Conservation (phyloP, 2,888 invertebrate genomes). For the Uropetala carovei region DNA sequence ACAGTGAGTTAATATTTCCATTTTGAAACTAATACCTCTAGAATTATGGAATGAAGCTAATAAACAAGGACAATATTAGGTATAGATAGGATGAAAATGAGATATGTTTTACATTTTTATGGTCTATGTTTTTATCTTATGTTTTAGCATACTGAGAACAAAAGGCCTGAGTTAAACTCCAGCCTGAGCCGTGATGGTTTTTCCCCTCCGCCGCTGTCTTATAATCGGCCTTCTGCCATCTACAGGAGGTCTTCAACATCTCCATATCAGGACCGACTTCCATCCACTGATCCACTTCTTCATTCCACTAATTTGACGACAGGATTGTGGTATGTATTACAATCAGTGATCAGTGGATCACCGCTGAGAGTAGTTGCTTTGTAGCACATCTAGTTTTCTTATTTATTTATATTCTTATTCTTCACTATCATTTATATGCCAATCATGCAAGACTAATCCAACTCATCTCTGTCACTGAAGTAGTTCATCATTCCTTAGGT, state of each 20-base stretch:
- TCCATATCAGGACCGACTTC: constrained; percentile 45
- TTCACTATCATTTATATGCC: too few relatives aligned
- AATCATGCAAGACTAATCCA: too few relatives aligned
- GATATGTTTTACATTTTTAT: too few relatives aligned
- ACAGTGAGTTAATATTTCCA: neutral
- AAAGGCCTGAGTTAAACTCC: constrained; percentile 29
- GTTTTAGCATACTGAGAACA: constrained; percentile 53
- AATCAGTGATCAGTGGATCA: neutral
- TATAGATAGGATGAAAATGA: too few relatives aligned
- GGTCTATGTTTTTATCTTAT: neutral
- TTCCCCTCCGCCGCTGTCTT: constrained; percentile 8
- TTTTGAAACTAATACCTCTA: too few relatives aligned
- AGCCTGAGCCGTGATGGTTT: constrained; percentile 55
- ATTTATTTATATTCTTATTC: too few relatives aligned
- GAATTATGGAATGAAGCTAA: too few relatives aligned
- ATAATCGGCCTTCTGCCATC: neutral
- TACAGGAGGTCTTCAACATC: constrained; percentile 53
- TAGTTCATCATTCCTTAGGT: too few relatives aligned
- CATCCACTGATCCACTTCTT: neutral
- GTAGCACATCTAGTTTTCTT: too few relatives aligned
- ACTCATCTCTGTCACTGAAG: too few relatives aligned
- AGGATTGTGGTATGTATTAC: constrained; percentile 35
- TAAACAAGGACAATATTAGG: neutral
- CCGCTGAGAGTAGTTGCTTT: too few relatives aligned
- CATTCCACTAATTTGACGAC: neutral